Conservation (phyloP, 2,797 vertebrate species). For the Gorsachius magnificus region DNA sequence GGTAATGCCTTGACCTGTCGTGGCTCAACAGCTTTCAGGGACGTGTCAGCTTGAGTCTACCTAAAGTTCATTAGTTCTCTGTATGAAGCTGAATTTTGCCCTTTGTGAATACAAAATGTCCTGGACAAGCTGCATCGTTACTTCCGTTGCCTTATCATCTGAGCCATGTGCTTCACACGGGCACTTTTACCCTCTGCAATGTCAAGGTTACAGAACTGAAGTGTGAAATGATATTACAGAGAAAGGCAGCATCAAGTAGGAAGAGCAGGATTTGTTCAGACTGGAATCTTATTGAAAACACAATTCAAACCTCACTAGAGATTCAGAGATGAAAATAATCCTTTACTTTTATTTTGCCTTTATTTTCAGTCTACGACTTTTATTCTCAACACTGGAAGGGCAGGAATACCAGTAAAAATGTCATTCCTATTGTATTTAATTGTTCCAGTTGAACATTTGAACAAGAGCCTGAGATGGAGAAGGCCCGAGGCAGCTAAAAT, state of each 20-base stretch:
- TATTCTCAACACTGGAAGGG: neutral
- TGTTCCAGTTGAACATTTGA: neutral
- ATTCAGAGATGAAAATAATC: conserved; percentile 34
- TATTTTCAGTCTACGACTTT: neutral
- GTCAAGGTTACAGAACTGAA: neutral
- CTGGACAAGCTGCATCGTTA: neutral
- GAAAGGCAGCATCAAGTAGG: neutral
- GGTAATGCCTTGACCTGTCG: neutral
- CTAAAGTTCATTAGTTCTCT: neutral
- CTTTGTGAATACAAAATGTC: neutral
- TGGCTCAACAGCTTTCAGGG: neutral
- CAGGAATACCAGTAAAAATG: neutral
- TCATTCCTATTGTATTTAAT: neutral
- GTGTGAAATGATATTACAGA: neutral
- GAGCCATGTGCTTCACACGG: neutral
- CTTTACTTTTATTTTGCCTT: conserved; percentile 29
- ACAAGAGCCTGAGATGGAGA: neutral
- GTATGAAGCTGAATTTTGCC: neutral
- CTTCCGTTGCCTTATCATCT: neutral
- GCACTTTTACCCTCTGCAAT: neutral
- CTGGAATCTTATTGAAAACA: conserved; percentile 13
- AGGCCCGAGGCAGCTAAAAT: neutral
- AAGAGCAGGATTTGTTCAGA: neutral
- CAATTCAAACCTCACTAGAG: neutral
- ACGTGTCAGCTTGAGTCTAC: neutral